These are phyloP conservation scores for Hyphantria cunea DNA, from an alignment of 1,140 invertebrate species.

Conservation along the genomic window DNA sequence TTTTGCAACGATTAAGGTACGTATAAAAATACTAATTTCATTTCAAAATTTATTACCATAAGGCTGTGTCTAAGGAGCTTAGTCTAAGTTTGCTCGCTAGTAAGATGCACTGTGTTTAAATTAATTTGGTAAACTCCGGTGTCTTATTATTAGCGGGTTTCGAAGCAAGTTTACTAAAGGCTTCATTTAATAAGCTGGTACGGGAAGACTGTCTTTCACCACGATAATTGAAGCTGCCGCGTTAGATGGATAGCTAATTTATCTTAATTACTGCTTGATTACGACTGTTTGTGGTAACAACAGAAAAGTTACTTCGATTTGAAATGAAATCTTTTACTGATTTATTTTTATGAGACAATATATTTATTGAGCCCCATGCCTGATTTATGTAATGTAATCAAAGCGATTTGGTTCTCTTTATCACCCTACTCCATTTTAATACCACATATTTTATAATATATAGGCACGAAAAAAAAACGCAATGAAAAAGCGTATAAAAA, in stretches of 20 bases:
- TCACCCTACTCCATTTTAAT: no score
- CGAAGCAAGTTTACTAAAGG: slow-evolving; percentile 34
- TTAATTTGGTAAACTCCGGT: slow-evolving; percentile 24
- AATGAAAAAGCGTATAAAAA: no score
- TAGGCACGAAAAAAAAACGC: no score
- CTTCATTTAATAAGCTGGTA: slow-evolving; percentile 31
- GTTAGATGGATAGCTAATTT: slow-evolving; percentile 30
- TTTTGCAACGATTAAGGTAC: no score
- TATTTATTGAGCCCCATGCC: no score
- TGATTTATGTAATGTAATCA: no score
- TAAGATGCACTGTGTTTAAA: slow-evolving; percentile 19
- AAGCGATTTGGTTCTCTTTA: no score
- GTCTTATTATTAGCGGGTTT: slow-evolving; percentile 25
- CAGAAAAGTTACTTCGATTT: slow-evolving; percentile 8
- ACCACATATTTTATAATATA: no score
- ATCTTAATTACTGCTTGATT: slow-evolving; percentile 27
- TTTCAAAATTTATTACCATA: not conserved
- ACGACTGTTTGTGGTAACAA: slow-evolving; percentile 17
- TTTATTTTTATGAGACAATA: not conserved
- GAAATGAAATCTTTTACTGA: not conserved
- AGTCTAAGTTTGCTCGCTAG: slow-evolving; percentile 9
- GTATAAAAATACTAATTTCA: no score
- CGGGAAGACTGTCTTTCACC: slow-evolving; percentile 18
- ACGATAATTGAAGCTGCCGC: slow-evolving; percentile 29
- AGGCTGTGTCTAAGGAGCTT: slow-evolving; percentile 1